Evolutionary conservation across 1,140 invertebrate genomes (phyloP), one percentile per base, ranked within the genome.

Genomic region (Grapholita molesta): DNA sequence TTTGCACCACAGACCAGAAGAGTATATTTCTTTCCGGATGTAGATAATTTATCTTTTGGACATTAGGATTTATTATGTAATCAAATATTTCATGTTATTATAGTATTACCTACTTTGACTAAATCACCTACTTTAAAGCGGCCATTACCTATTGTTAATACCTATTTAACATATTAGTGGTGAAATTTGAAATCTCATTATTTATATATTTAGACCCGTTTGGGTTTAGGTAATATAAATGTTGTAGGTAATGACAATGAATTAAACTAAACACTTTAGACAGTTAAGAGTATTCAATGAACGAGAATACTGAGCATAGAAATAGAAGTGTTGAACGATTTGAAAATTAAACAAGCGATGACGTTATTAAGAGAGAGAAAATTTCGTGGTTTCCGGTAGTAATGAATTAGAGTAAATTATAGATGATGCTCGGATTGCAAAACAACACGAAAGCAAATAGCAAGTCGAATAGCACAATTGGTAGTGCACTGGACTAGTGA

Each of bases 321-420:
- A 61, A 61, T 61, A 61, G 55, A 61, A 61, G 55, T 61, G 55
- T 61, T 61, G 42, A 48, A 48, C 42, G 42, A 9, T 6, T 21
- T 11, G 55, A 61, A 32, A 61, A 32, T 61, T 61, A 61, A 61
- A 61, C 25, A 30, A 15, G 24, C 55, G 25, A 18, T 61, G 55
- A 61, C 25, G 55, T 32, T n/a, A n/a, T n/a, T n/a, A 32, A 9
- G 25, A 30, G 25, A 61, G 1, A 12, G 52, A 61, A 61, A 28
- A 61, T 23, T 25, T 61, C 28, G 25, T 11, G 25, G 55, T 15
- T 61, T 32, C 28, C 55, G 24, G 55, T 28, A 28, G 8, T 61
- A 25, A 61, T 61, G 55, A 32, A 61, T 61, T 61, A 32, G 11
- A 25, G 12, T 15, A 61, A 61, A 30, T 32, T 61, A 32, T 61